These are phyloP conservation scores for Erebia epiphron DNA, from an alignment of 2,888 invertebrate genomes.

Conservation along the genomic window DNA sequence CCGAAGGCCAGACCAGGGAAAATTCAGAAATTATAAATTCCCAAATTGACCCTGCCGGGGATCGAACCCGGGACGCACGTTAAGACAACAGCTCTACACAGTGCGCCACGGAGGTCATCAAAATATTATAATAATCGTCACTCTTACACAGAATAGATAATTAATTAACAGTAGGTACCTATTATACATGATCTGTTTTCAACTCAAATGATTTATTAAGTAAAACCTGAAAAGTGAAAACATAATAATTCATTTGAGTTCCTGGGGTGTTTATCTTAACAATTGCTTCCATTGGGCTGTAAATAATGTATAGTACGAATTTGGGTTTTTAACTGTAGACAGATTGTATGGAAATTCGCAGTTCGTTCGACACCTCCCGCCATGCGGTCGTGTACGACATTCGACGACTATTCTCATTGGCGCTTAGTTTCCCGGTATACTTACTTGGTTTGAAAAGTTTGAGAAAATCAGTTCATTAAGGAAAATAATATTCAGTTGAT, in stretches of 20 bases:
- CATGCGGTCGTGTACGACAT: conserved; percentile 6
- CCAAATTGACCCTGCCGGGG: too few species aligned
- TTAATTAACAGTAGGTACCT: too few species aligned
- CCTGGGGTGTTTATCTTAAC: neutral
- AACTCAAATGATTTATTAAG: too few species aligned
- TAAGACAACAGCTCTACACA: too few species aligned
- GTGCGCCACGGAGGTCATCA: too few species aligned
- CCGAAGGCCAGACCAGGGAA: too few species aligned
- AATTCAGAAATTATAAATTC: too few species aligned
- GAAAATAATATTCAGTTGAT: neutral
- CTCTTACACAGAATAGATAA: too few species aligned
- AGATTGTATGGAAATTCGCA: conserved; percentile 19
- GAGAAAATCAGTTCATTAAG: neutral
- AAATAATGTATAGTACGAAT: neutral
- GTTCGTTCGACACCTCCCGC: conserved; percentile 1
- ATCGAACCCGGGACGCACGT: too few species aligned
- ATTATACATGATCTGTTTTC: too few species aligned
- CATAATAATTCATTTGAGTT: neutral
- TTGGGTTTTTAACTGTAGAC: neutral
- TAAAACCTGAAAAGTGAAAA: neutral
- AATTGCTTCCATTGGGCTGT: neutral
- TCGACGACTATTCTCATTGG: neutral
- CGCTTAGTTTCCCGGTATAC: neutral
- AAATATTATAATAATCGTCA: too few species aligned
- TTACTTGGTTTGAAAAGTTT: neutral